phyloP scores from a whole-genome alignment of 2,888 invertebrate genomes.

The Drosophila kambysellisi region DNA sequence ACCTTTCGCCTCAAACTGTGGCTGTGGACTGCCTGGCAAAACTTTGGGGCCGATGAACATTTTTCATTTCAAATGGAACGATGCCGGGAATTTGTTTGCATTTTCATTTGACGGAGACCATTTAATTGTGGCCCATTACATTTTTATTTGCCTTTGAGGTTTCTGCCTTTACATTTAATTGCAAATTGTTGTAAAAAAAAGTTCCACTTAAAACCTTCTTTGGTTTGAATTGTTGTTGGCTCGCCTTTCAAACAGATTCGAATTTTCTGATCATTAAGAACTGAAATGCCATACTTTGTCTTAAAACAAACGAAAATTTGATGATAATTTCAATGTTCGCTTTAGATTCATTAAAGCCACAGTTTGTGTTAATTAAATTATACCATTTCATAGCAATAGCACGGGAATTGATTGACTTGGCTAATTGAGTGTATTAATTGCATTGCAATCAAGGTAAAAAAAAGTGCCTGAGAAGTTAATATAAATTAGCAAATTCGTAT shows the following conservation, averaged over 20 bases:
- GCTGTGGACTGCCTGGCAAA: slow-evolving; percentile 11
- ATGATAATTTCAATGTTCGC: slow-evolving; percentile 20
- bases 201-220: slow-evolving; percentile 20
- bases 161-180: slow-evolving; percentile 72
- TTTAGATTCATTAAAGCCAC: slow-evolving; percentile 16
- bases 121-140: slow-evolving; percentile 71
- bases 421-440: slow-evolving; percentile 67
- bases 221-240: not conserved
- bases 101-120: slow-evolving; percentile 26
- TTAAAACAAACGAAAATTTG: slow-evolving; percentile 19
- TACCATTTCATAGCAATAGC: slow-evolving; percentile 31
- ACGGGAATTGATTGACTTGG: slow-evolving; percentile 58
- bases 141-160: slow-evolving; percentile 73
- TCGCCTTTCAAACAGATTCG: slow-evolving; percentile 14
- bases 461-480: slow-evolving; percentile 46
- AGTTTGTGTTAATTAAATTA: slow-evolving; percentile 31
- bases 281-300: slow-evolving; percentile 35
- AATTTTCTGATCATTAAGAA: slow-evolving; percentile 68
- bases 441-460: slow-evolving; percentile 28
- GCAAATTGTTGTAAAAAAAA: slow-evolving; percentile 63
- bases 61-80: slow-evolving; percentile 65
- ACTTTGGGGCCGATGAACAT: slow-evolving; percentile 50
- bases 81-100: slow-evolving; percentile 60
- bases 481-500: slow-evolving; percentile 45
- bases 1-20: slow-evolving; percentile 33